phyloP scores from a whole-genome alignment of 2,113 vertebrate species.

The Thinocorus orbignyianus region DNA sequence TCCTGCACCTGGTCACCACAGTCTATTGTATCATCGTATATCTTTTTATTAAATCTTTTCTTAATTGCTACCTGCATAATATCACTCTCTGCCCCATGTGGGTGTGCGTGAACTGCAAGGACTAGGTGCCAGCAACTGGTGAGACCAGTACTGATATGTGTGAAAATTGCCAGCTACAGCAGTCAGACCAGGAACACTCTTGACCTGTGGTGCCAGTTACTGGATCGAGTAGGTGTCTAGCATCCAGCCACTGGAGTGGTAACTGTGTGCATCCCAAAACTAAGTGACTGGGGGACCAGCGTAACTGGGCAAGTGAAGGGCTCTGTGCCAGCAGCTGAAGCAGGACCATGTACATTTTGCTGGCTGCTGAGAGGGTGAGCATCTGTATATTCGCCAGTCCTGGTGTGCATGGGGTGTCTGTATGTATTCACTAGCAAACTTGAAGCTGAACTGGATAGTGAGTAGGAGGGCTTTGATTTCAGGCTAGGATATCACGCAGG shows the following conservation, averaged over 20 bases:
- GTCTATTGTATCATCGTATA: neutral
- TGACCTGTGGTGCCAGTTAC: neutral
- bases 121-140: neutral
- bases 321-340: neutral
- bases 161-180: neutral
- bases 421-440: neutral
- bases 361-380: neutral
- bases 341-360: neutral
- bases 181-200: neutral
- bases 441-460: neutral
- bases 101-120: neutral
- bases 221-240: neutral
- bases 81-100: neutral
- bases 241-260: neutral
- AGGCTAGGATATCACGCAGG: too few species aligned
- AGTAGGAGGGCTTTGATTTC: rapidly evolving
- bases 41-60: neutral
- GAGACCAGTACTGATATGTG: neutral
- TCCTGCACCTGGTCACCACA: neutral
- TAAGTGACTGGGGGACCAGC: neutral
- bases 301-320: neutral
- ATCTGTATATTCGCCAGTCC: neutral
- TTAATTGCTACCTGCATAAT: neutral
- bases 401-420: rapidly evolving
- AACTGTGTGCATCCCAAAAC: neutral